Conservation (phyloP, 2,113 vertebrate genomes). For the Parotia lawesii region DNA sequence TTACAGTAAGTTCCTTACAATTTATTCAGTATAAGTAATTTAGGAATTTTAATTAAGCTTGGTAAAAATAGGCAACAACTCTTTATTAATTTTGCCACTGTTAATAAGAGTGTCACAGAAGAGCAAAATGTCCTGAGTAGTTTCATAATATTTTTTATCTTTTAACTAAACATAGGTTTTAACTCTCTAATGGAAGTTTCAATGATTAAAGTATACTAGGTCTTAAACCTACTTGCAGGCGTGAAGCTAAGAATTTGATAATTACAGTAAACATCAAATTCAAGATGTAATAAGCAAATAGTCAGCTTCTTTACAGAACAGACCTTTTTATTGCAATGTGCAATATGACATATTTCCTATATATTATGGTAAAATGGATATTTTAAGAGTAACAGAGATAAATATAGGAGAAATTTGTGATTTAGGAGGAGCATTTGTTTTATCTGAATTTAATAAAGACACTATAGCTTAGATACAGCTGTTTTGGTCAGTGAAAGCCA, state of each 20-base stretch:
- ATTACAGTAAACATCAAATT: background rate
- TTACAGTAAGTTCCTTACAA: background rate
- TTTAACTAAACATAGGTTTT: background rate
- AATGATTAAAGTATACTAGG: background rate
- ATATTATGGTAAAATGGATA: background rate
- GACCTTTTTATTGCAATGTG: background rate
- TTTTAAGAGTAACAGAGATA: background rate
- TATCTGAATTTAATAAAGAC: background rate
- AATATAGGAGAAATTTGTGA: background rate
- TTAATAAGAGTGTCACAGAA: background rate
- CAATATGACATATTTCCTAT: background rate
- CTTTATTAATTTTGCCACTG: background rate
- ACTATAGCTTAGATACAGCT: background rate
- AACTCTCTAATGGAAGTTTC: background rate
- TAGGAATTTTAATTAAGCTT: constrained; percentile 4
- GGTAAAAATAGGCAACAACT: background rate
- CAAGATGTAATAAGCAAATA: background rate
- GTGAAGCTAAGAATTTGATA: background rate
- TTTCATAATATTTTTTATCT: background rate
- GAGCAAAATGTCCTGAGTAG: background rate
- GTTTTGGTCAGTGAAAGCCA: background rate
- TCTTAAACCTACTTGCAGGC: background rate
- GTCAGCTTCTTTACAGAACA: background rate
- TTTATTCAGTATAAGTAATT: background rate
- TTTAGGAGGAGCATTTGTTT: background rate